Base-by-base conservation (phyloP, 2,888 invertebrate genomes). In the Coelopa pilipes region DNA sequence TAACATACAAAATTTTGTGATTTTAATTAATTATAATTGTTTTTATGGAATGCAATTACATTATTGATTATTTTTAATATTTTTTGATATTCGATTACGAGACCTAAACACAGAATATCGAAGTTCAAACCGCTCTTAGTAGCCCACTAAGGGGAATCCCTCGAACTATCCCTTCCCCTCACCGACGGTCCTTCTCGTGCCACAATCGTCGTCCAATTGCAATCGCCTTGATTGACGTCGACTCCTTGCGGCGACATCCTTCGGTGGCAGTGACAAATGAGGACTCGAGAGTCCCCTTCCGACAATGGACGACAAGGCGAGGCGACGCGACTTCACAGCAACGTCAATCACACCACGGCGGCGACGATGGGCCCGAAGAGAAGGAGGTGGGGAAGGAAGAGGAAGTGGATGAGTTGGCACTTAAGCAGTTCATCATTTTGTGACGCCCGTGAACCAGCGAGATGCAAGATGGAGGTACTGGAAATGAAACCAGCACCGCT, bases 181-280 rank as follows among this genome's bases (percentile, higher is more conserved):
- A 21, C 17, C 34, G 7, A 7, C 34, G 13, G 57, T 12, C 24
- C 24, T 17, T 59, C 19, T 57, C 57, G 10, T 17, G 10, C 17
- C 10, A 4, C 57, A 12, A 21, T 19, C 21, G 19, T 59, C 19
- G 24, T 13, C 24, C 24, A 10, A 21, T n/a, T 24, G 71, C 46
- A 53, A 63, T 55, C 15, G 34, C 34, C 17, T 47, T 63, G 71
- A 71, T 71, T 71, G 71, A 57, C 71, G 49, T 24, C 65, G 45
- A 71, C 65, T 63, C 34, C 63, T 63, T 46, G 12, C 55, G 55
- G 19, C 55, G 46, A 65, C 63, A 71, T 71, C 53, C 46, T 53
- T 47, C 50, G 55, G 2, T 71, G 71, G 49, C 71, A 53, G 53
- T 71, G 71, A 71, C 19, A 71, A 71, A 71, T 71, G 71, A 65